phyloP scores from a whole-genome alignment of 2,888 invertebrate genomes.

The Acanthosoma haemorrhoidale region DNA sequence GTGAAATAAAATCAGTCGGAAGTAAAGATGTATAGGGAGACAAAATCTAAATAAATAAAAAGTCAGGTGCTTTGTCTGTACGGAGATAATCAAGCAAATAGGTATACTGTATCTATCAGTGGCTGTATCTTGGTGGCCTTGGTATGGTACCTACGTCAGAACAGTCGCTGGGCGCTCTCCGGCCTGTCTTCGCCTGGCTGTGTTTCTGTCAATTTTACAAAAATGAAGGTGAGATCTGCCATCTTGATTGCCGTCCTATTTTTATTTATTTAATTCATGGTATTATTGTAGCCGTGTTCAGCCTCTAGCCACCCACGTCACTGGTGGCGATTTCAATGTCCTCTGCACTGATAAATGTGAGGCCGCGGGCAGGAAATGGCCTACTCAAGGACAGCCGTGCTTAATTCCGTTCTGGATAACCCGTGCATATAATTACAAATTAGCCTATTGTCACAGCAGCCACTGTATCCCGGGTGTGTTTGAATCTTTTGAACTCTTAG shows the following conservation, averaged over 20 bases:
- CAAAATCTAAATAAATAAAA: too few relatives aligned
- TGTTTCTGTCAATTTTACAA: neutral
- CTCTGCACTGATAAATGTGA: neutral
- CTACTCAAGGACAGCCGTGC: neutral
- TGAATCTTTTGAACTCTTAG: too few relatives aligned
- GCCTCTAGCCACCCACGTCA: neutral
- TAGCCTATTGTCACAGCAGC: neutral
- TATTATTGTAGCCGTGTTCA: too few relatives aligned
- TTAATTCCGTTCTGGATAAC: neutral
- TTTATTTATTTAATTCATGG: neutral
- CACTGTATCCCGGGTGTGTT: neutral
- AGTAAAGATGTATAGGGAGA: too few relatives aligned
- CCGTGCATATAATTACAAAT: too few relatives aligned
- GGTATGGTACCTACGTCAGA: neutral
- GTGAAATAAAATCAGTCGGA: too few relatives aligned
- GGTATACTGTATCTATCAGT: neutral
- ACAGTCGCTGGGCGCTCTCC: too few relatives aligned
- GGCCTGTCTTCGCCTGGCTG: slow-evolving; percentile 1
- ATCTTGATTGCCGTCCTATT: neutral
- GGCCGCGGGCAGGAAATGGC: neutral
- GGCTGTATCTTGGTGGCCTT: neutral
- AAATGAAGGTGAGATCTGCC: slow-evolving; percentile 5
- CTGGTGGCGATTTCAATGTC: neutral
- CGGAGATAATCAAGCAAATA: too few relatives aligned
- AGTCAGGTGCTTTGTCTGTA: too few relatives aligned